Evolutionary conservation across 2,113 vertebrate genomes (phyloP), one percentile per base, ranked within the genome.

Genomic region (Nyctereutes procyonoides): DNA sequence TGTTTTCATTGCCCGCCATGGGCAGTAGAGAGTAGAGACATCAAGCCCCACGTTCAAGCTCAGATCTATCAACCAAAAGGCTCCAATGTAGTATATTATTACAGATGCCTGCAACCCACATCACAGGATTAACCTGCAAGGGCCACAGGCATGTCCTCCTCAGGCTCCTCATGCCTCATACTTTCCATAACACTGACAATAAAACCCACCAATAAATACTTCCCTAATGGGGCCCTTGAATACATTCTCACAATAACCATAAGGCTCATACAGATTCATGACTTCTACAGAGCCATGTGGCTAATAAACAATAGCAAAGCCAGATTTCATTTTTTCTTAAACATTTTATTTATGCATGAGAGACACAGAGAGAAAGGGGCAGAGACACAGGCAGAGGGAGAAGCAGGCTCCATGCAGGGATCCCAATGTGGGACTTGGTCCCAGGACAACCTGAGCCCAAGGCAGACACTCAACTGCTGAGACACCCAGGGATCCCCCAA

Each of bases 191-290:
- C 35, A 80, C 0, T 56, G 51, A 92, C 88, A 88, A 81, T 58
- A 83, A 96, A 95, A 96, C 62, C 63, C 28, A 92, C 22, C 58
- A 86, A 90, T 56, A 96, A 93, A 86, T n/a, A 92, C 55, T 87
- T 81, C 56, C 56, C 63, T 65, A 81, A 43, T 81, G 56, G 63
- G 58, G n/a, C 22, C 60, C 80, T 97, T 93, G 85, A 90, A 85
- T 82, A 93, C 24, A 89, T 86, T 77, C 60, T 96, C 48, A 83
- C 67, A 93, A 56, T 8, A 93, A 30, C 53, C 53, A 16, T 83
- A 83, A 83, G 74, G 26, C 67, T 91, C 67, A 76, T 6, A 93
- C 20, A 93, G 24, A 88, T 91, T 85, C 94, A 96, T 67, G 35
- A 92, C 93, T 97, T 96, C 88, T 74, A 83, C n/a, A 86, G 24